Evolutionary conservation across 1,140 invertebrate genomes (phyloP), one percentile per base, ranked within the genome.

Genomic region (Aphelenchoides fujianensis): DNA sequence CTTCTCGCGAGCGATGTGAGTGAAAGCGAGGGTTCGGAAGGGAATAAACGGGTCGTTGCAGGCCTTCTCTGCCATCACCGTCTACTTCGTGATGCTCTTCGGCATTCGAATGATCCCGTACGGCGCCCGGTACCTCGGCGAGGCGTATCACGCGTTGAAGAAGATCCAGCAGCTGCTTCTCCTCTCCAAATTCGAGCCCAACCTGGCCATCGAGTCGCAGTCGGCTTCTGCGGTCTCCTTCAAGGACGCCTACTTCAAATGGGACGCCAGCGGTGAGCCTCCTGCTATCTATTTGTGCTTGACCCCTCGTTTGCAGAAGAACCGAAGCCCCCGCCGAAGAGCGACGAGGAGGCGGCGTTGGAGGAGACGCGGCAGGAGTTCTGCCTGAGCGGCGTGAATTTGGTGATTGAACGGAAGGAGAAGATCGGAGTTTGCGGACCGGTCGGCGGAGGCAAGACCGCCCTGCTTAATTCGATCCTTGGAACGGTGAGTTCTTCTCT

Each of bases 401-500:
- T 81, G 0, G 34, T 31, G 7, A 34, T 82, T 27, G 68, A 74
- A 30, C 77, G 89, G 85, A 88, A 88, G 23, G 86, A 87, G 72
- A 76, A 90, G 27, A 82, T 90, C 68, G 90, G 89, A 31, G 86
- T 91, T 28, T 90, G 89, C 79, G 90, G 90, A 2, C 79, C 85
- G 12, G 89, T 91, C 5, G 90, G 90, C 16, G 86, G 87, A 79
- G 90, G 90, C 7, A 91, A 91, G 80, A 89, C 89, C 27, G 89
- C 90, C 31, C 80, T 91, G 1, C 77, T 91, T 12, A 85, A 88
- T 37, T 88, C 89, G 0, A 84, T 89, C 31, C 79, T 90, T 0
- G 90, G 90, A 34, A 89, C 89, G 59, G 73, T 75, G 37, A 54
- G 23, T 28, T 36, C 16, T 48, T 31, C n/a, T n/a, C n/a, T 19